Percentiles rank a stretch among this genome's conserved stretches.
Evolutionary conservation across 2,113 vertebrate species (phyloP).

Genomic region (Pelodiscus sinensis): DNA sequence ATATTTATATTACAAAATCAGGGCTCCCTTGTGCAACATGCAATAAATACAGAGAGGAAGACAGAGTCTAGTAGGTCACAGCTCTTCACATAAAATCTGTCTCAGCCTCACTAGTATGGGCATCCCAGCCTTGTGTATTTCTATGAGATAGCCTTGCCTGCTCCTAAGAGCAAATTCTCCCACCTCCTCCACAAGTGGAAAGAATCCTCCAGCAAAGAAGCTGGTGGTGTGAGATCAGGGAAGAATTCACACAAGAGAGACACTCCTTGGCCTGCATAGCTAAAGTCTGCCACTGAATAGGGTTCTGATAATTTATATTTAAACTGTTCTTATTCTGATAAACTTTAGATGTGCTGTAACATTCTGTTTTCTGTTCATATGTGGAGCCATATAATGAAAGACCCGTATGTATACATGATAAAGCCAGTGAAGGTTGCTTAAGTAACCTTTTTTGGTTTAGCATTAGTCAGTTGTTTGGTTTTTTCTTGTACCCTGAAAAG

Average conservation of each 20-base stretch:
- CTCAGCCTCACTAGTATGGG: neutral
- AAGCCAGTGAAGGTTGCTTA: neutral
- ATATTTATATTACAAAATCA: neutral
- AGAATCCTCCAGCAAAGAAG: neutral
- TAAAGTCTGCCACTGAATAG: neutral
- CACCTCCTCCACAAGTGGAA: neutral
- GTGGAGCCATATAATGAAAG: neutral
- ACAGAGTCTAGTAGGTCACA: neutral
- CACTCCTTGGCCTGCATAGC: neutral
- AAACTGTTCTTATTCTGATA: neutral
- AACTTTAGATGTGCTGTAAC: neutral
- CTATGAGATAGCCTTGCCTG: rapidly evolving
- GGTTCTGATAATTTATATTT: neutral
- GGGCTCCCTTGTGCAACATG: neutral
- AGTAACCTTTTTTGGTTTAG: neutral
- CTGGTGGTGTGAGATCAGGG: constrained; percentile 20
- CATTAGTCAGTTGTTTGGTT: neutral
- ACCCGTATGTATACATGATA: rapidly evolving
- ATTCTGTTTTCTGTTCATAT: neutral
- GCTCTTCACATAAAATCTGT: neutral
- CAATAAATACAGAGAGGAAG: neutral
- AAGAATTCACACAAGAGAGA: rapidly evolving
- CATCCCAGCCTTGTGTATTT: neutral
- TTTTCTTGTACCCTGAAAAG: rapidly evolving
- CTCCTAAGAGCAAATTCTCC: neutral